These are phyloP conservation scores for Apotomis capreana DNA, from an alignment of 2,888 invertebrate genomes.

Conservation along the genomic window DNA sequence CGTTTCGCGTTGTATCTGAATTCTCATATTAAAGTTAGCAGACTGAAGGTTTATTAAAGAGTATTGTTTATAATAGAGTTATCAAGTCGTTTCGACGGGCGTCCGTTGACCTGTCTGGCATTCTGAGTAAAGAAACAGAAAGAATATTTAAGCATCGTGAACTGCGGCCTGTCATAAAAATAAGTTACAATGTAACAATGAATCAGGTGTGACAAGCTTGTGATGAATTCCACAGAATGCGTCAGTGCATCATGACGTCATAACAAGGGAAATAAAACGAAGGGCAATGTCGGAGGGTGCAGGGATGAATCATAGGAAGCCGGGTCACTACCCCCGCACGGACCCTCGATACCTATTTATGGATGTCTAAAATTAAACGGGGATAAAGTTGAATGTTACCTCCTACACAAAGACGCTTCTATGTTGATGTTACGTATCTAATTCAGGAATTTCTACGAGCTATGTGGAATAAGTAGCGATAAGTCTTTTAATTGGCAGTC, in stretches of 20 bases:
- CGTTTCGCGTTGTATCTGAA: conserved; percentile 14
- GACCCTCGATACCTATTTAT: conserved; percentile 68
- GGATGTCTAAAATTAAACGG: conserved; percentile 60
- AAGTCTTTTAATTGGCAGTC: conserved; percentile 11
- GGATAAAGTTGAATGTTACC: conserved; percentile 52
- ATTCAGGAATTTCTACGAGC: conserved; percentile 5
- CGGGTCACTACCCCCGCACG: conserved; percentile 71
- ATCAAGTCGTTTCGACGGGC: conserved; percentile 15
- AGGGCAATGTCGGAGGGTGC: conserved; percentile 74
- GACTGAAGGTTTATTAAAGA: conserved; percentile 30
- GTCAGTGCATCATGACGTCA: conserved; percentile 76
- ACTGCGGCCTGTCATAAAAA: conserved; percentile 55
- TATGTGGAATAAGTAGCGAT: not conserved
- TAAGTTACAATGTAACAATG: conserved; percentile 54
- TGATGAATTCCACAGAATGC: conserved; percentile 67
- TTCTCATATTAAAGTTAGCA: conserved; percentile 10
- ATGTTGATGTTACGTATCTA: conserved; percentile 21
- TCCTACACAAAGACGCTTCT: conserved; percentile 48
- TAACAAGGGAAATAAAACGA: conserved; percentile 64
- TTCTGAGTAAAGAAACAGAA: conserved; percentile 43
- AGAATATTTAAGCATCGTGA: conserved; percentile 43
- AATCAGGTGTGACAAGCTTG: conserved; percentile 61
- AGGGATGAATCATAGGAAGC: conserved; percentile 80
- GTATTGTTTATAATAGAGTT: conserved; percentile 6
- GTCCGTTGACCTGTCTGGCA: conserved; percentile 25